Evolutionary conservation across 2,113 vertebrate genomes (phyloP), one percentile per base, ranked within the genome.

Genomic region (Eolophus roseicapilla): DNA sequence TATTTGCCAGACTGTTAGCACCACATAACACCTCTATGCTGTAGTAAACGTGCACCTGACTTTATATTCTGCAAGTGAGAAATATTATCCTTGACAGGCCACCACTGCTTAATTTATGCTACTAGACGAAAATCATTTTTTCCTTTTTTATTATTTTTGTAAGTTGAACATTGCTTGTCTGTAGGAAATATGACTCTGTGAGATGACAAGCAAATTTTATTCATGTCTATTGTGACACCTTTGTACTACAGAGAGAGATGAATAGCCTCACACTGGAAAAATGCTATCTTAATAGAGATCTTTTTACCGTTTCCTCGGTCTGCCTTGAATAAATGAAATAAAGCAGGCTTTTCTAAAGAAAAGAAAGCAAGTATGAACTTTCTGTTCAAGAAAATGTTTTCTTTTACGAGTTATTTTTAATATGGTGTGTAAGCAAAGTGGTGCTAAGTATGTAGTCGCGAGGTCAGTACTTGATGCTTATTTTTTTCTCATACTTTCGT

Each of bases 191-290:
- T 21, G 71, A 41, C n/a, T 78, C 11, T 76, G 18, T 84, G 88
- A 86, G 53, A 88, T 77, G 59, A 90, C 92, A 28, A 95, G 11
- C 41, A 90, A 88, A 83, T 94, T 96, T 92, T 94, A 80, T 94
- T 92, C 75, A 65, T 76, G 67, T 77, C 67, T 93, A 1, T 77
- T 65, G 16, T 90, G 85, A 80, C 85, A 94, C 4, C 33, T 82
- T 52, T 82, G 15, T 86, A 33, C 59, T 86, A 52, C 41, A 70
- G 21, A 90, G 57, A 35, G n/a, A 95, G 85, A 92, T 88, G 7
- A 80, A 88, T 85, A 44, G 18, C 24, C 41, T 93, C n/a, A 69
- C 44, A 62, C 41, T 80, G 65, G 41, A 80, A 91, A 93, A 94
- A 79, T 35, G 7, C 63, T 91, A 17, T 24, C 82, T 90, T 13